Base-by-base conservation (phyloP, 2,888 invertebrate genomes). In the Zhuqinia jingwanae region DNA sequence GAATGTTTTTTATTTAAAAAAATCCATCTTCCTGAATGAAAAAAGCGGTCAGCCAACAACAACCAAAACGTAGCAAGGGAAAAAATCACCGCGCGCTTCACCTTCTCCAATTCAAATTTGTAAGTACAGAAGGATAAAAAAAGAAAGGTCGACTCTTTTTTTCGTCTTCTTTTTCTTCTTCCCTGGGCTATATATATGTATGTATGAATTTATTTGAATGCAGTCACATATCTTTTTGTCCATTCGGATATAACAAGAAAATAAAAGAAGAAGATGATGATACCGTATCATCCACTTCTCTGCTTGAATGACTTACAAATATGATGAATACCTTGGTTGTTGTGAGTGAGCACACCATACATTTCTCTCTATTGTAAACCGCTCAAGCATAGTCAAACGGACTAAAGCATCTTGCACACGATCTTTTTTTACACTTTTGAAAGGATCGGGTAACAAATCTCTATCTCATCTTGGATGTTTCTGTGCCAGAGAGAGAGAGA, bases 1-100 rank as follows among this genome's bases (percentile, higher is more conserved):
- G 56, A 77, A 77, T 83, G 77, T 77, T 65, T 83, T 83, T 83
- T 83, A 76, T 83, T 83, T 68, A 42, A 58, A 56, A n/a, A 83
- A 77, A 77, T 77, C 63, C 77, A 65, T 77, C 53, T 68, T 56
- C 56, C 27, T 13, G n/a, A 82, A 63, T 80, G 70, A 27, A 56
- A n/a, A 76, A 81, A 81, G 73, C 80, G 58, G 81, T 47, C 36
- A 58, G 20, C n/a, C 36, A 13, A 30, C 17, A 50, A 2, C 36
- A 13, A 30, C 17, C 75, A 2, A 53, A 76, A n/a, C 56, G 20
- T 15, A 36, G 36, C 36, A 36, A 36, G 36, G 36, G 36, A 8
- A 45, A 77, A 15, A 58, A 36, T 77, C 77, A 22, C 56, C 80
- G 65, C 65, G 15, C 13, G 70, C 70, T 73, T 70, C 73, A 73